Evolutionary conservation across 2,113 vertebrate genomes (phyloP), one percentile per base, ranked within the genome.

Genomic region (Zosterops japonicus): DNA sequence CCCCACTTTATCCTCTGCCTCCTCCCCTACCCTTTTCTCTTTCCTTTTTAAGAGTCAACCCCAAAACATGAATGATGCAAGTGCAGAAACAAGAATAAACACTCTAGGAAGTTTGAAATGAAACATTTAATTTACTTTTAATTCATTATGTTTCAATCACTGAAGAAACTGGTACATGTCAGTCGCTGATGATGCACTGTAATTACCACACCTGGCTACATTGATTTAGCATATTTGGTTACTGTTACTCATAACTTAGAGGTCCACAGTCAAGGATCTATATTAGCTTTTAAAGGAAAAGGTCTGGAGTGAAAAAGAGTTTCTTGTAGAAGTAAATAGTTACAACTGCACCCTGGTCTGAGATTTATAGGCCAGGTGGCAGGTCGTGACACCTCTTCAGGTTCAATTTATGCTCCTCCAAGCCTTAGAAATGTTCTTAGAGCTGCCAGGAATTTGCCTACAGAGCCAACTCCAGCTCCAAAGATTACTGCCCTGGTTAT

Each of bases 391-490:
- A 95, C 79, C 64, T 96, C 87, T 92, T 90, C 67, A 89, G 44
- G 64, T 83, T 92, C 83, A 90, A 88, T 90, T 90, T 92, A 71
- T 68, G 85, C 83, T 88, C 63, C 88, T 92, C 60, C 64, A 57
- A 96, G 76, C 52, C 85, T 88, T n/a, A 57, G 72, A 95, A 94
- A 94, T 41, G 56, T 85, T 78, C 49, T 80, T 77, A 93, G 46
- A 90, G 83, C 35, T 10, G 3, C 82, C 85, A 97, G 83, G 94
- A 96, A 95, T 95, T 79, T 72, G 70, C 67, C 87, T 71, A 83
- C 59, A 90, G 79, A 93, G 87, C 63, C 33, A 24, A 28, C 55
- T 79, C 53, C 53, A 91, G 60, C 60, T 67, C 53, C 91, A 90
- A 87, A 83, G 64, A 93, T 63, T 75, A 49, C 44, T 81, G 41